A percentile compares a stretch with the other conserved stretches of the same genome.
These are phyloP conservation scores for Anguilla pacifica DNA, from an alignment of 2,797 vertebrate species.

Conservation along the genomic window DNA sequence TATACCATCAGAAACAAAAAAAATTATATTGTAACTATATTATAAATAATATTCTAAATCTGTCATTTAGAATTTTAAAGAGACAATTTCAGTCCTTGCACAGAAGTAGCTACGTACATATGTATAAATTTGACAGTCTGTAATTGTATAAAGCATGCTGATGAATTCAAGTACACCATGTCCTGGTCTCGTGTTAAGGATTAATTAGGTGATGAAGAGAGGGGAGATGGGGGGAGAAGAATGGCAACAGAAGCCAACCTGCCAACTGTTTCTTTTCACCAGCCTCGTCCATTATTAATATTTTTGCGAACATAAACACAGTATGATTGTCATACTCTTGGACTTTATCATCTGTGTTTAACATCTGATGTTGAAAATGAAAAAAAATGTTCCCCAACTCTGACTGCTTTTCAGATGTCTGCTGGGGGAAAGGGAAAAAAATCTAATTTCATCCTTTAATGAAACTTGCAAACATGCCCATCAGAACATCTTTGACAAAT, in stretches of 20 bases:
- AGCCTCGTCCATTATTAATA: neutral
- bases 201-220: neutral
- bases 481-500: neutral
- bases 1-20: neutral
- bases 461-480: neutral
- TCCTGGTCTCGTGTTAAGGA: neutral
- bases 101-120: neutral
- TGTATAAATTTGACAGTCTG: neutral
- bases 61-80: neutral
- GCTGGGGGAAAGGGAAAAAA: neutral
- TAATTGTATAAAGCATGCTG: neutral
- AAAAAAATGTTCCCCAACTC: neutral
- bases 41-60: neutral
- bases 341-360: neutral
- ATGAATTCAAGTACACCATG: neutral
- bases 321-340: neutral
- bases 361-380: neutral
- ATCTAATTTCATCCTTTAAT: neutral
- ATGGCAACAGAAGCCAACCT: neutral
- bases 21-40: neutral
- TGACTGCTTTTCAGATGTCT: neutral
- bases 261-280: neutral
- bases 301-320: neutral
- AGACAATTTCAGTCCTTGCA: neutral
- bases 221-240: neutral